Evolutionary conservation across 2,888 invertebrate genomes (phyloP).

Genomic region (Neoascia interrupta): DNA sequence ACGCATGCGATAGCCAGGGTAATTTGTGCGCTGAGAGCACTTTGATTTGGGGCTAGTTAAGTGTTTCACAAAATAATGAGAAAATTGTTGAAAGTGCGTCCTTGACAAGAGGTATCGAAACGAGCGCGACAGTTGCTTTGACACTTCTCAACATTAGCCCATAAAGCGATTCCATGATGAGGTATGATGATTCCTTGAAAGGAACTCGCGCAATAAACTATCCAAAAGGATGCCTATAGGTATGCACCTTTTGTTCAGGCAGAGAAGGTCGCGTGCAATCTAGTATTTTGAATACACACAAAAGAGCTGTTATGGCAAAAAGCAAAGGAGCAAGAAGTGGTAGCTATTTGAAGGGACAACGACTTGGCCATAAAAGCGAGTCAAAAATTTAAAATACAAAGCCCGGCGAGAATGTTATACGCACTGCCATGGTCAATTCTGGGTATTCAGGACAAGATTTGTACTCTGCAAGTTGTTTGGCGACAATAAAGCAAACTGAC

Average conservation of each 20-base stretch:
- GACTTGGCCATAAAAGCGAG: slow-evolving; percentile 28
- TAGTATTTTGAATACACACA: slow-evolving; percentile 50
- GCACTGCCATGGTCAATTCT: slow-evolving; percentile 27
- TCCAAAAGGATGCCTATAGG: background rate
- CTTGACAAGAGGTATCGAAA: slow-evolving; percentile 8
- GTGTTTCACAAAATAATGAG: no score
- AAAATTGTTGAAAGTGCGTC: no score
- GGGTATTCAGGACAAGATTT: slow-evolving; percentile 3
- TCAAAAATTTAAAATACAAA: slow-evolving; percentile 24
- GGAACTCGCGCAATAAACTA: slow-evolving; percentile 52
- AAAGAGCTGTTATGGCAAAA: slow-evolving; percentile 34
- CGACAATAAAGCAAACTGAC: slow-evolving; percentile 27
- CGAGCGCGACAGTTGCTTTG: slow-evolving; percentile 45
- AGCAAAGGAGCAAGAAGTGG: slow-evolving; percentile 7
- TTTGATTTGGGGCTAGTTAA: no score
- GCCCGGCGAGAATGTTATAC: no score
- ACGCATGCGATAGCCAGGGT: slow-evolving; percentile 19
- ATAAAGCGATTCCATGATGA: slow-evolving; percentile 68
- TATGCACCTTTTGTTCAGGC: background rate
- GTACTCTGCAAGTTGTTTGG: slow-evolving; percentile 4
- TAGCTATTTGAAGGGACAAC: slow-evolving; percentile 26
- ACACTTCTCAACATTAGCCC: slow-evolving; percentile 55
- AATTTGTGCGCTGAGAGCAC: slow-evolving; percentile 44
- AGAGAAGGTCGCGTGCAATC: slow-evolving; percentile 58
- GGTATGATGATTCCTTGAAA: slow-evolving; percentile 59